Conservation (phyloP, 2,888 invertebrate species). For the Tenthredo amoena region DNA sequence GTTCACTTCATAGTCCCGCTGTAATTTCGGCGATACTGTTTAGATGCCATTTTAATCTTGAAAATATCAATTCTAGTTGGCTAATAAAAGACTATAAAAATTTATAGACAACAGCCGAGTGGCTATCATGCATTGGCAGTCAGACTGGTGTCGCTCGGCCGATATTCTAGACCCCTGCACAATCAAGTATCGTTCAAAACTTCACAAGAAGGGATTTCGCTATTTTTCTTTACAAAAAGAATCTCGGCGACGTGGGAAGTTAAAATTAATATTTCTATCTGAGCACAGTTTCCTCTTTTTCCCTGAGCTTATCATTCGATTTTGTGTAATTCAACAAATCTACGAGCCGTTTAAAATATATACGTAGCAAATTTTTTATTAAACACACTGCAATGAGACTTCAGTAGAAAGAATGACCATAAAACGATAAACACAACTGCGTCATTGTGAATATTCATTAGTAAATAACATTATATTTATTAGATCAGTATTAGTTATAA, state of each 20-base stretch:
- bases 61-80: not conserved
- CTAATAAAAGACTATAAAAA: not conserved
- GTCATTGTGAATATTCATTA: slow-evolving; percentile 9
- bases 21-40: not conserved
- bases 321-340: not conserved
- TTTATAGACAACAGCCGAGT: not conserved
- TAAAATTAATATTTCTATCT: not conserved
- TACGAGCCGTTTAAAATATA: not conserved
- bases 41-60: not conserved
- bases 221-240: not conserved
- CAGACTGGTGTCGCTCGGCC: not conserved
- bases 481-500: not conserved
- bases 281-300: not conserved
- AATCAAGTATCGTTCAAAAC: slow-evolving; percentile 5
- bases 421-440: not conserved
- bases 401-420: not conserved
- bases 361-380: not conserved
- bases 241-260: not conserved
- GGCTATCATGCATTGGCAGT: not conserved
- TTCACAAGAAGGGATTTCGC: not conserved
- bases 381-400: not conserved
- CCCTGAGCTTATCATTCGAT: no score
- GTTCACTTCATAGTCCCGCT: not conserved
- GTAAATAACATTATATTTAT: slow-evolving; percentile 5
- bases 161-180: not conserved